Percentiles rank a stretch among this genome's conserved stretches.
These are phyloP conservation scores for Phyllostomus hastatus DNA, from an alignment of 2,113 vertebrate species.

Conservation along the genomic window DNA sequence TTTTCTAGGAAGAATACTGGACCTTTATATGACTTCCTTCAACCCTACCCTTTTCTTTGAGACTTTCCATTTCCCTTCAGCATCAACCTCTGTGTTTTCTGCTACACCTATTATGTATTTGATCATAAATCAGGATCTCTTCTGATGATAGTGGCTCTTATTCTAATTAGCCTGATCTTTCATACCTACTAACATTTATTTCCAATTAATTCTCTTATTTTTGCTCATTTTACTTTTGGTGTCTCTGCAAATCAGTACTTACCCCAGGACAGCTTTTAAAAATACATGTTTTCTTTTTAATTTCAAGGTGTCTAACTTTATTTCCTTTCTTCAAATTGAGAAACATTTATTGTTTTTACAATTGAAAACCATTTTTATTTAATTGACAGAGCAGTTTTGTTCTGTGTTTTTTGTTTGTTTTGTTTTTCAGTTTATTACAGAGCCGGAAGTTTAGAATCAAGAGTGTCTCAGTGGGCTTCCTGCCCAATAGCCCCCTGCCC, in stretches of 20 bases:
- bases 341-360: background rate
- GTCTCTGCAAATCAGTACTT: background rate
- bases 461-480: background rate
- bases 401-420: no score
- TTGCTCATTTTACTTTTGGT: background rate
- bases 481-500: background rate
- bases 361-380: background rate
- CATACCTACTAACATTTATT: background rate
- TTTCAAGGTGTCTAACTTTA: background rate
- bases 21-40: background rate
- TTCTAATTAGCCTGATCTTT: background rate
- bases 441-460: background rate
- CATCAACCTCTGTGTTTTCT: background rate
- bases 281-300: background rate
- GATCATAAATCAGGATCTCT: background rate
- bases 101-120: background rate
- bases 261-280: background rate
- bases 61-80: background rate
- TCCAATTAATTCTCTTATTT: background rate
- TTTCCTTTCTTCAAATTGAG: background rate
- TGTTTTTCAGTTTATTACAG: background rate
- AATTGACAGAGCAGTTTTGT: background rate
- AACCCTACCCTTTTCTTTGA: background rate
- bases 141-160: background rate
- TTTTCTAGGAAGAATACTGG: background rate